phyloP scores from a whole-genome alignment of 2,113 vertebrate genomes.

The Corapipo altera region DNA sequence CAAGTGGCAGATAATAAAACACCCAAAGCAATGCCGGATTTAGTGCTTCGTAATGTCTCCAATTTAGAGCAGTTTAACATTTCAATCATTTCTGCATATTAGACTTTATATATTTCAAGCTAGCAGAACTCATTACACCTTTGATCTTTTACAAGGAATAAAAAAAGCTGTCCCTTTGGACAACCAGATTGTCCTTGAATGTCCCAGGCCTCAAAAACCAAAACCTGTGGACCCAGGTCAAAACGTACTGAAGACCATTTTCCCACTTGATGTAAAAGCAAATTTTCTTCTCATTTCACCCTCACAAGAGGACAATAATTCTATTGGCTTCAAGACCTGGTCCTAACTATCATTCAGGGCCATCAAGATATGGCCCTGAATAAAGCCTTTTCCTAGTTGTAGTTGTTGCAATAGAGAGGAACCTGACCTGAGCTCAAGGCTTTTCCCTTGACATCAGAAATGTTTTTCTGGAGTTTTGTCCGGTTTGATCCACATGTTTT shows the following conservation, averaged over 20 bases:
- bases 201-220: neutral
- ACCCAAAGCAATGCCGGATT: neutral
- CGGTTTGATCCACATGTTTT: neutral
- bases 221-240: neutral
- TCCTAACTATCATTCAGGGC: neutral
- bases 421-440: rapidly evolving
- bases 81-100: neutral
- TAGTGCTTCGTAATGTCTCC: neutral
- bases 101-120: neutral
- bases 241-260: neutral
- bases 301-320: neutral
- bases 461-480: neutral
- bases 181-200: neutral
- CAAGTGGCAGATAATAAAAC: neutral
- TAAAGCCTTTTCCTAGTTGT: neutral
- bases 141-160: neutral
- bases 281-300: neutral
- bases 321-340: neutral
- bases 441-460: rapidly evolving
- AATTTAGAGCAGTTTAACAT: neutral
- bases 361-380: neutral
- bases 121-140: neutral
- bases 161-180: neutral
- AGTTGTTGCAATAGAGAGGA: neutral
- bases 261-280: neutral